Base-by-base conservation (phyloP, 2,113 vertebrate species). In the Oreochromis tanganicae region DNA sequence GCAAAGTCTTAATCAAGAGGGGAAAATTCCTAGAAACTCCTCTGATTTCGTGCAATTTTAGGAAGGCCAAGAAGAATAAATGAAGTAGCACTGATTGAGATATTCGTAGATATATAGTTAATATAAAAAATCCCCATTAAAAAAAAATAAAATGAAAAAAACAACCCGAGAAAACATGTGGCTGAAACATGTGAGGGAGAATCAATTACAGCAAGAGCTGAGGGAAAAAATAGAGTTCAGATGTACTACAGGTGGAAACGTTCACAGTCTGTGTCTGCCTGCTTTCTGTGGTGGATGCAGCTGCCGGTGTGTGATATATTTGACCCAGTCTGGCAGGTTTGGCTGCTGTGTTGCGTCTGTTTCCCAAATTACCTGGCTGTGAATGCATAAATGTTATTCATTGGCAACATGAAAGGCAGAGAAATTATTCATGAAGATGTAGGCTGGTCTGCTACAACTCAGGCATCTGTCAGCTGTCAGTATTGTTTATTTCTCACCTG, bases 391-490 rank as follows among this genome's bases (percentile, higher is more conserved):
- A 87, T 78, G 68, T 92, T 90, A 89, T 88, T 90, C 87, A 88
- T 14, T 79, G 81, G 91, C 86, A 87, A 80, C 88, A 87, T 93
- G 80, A 95, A 92, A 94, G 83, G 85, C 68, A 83, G 79, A 27
- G 56, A 88, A 94, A 90, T 93, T 88, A 92, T 88, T 94, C 88
- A 94, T 86, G 85, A 94, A 85, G 87, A 85, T 89, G 88, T 93
- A 85, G 82, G 82, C 79, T 38, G 9, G 68, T 71, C 85, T 88
- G 82, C 52, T 80, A 81, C 91, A 88, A 87, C 84, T 79, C 86
- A 71, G 66, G 81, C 94, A 95, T 93, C 94, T 94, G 94, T 95
- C 94, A 93, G 87, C 90, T 94, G 95, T 93, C 94, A 93, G 80
- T 88, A 87, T 89, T 93, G 92, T 95, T 94, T 93, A 93, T 95